Evolutionary conservation across 1,140 invertebrate species (phyloP), one percentile per base, ranked within the genome.

Genomic region (Drosophila bocqueti): DNA sequence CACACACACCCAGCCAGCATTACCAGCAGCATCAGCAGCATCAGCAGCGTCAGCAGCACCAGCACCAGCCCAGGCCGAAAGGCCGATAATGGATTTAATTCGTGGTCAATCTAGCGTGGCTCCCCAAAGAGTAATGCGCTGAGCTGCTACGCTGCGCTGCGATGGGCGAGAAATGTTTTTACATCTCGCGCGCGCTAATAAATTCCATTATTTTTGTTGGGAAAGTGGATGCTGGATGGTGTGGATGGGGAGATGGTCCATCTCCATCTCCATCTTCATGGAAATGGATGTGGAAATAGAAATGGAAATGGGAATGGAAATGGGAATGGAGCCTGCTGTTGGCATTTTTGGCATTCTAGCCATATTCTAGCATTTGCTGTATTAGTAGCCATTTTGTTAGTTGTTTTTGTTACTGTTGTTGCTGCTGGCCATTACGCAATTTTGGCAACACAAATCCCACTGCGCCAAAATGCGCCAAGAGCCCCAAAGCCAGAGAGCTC

Each of bases 71-170:
- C 47, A 49, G 47, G 24, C 47, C 54, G 54, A 57, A 40, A 60
- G 49, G 63, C 64, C 67, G 67, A 71, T 71, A 71, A 71, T 71
- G 67, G 67, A 52, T 67, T 67, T 67, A 40, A 67, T 67, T 67
- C 65, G 65, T 67, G 65, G 65, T 67, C 65, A 67, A 67, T 67
- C 65, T 67, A 67, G 65, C 65, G 65, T 71, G 63, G 43, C 67
- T 66, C 66, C 66, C 46, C 21, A 55, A 68, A 68, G 29, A 57
- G 54, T 40, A 57, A 57, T 57, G 54, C 54, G 54, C 36, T 31
- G 34, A 4, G 50, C n/a, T 52, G 47, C n/a, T n/a, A n/a, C 9
- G 47, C 47, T 31, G 47, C 16, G 50, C 50, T 54, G 50, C 50
- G 52, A 34, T 65, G 63, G 63, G 63, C 63, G 63, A 61, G 63